Base-by-base conservation (phyloP, 2,113 vertebrate species). In the Heterotilapia buettikoferi region DNA sequence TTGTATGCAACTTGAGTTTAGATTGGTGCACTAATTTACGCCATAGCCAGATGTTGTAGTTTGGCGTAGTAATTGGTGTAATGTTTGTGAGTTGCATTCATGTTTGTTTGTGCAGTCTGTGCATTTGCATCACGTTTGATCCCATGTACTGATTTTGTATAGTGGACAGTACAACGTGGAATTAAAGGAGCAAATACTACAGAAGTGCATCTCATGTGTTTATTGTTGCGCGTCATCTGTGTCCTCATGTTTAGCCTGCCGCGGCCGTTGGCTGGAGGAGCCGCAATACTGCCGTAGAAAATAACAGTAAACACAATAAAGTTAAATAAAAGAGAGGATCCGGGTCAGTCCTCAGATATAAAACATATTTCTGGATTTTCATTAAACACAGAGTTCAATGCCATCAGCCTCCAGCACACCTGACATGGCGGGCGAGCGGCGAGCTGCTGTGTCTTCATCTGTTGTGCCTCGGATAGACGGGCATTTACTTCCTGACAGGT, bases 361-460 rank as follows among this genome's bases (percentile, higher is more conserved):
- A 24, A 14, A 21, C 61, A 7, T 13, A n/a, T 66, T 66, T 38
- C 19, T n/a, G 33, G 61, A 66, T 40, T 40, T 68, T 21, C 11
- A 68, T 40, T 40, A 40, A 68, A 68, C 36, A 5, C 19, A 13
- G 19, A 21, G 33, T 66, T 66, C 14, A 13, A 6, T 36, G 5
- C 16, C 5, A 63, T 53, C 9, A n/a, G 3, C 19, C 29, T 11
- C 5, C 29, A 19, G 16, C 29, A 19, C 16, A 33, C 29, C 29
- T 0, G 2, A 63, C 1, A 63, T 6, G 29, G 59, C 9, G 7
- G 29, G 54, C 7, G 7, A 0, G 24, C 7, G 2, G 29, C 19
- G 1, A 40, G 33, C 33, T 21, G 11, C 63, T 68, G 33, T 68
- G 40, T 21, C 63, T 5, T 68, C 19, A 21, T 21, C 33, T 68